A percentile compares a stretch with the other conserved stretches of the same genome.
Conservation (phyloP, 2,888 invertebrate genomes). For the Mythimna impura region DNA sequence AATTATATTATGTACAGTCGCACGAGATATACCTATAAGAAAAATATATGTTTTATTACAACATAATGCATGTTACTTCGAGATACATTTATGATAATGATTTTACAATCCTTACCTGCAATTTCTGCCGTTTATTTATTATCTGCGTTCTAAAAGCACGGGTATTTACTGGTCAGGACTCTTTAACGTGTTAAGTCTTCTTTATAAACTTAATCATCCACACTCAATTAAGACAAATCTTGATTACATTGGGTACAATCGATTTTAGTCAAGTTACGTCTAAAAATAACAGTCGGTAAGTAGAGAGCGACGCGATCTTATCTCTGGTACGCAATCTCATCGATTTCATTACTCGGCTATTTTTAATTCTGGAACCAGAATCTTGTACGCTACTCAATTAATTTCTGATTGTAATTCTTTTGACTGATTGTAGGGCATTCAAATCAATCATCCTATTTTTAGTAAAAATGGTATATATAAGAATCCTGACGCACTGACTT, state of each 20-base stretch:
- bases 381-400: background rate
- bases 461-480: no score
- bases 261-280: background rate
- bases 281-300: background rate
- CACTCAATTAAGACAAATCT: background rate
- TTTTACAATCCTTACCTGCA: no score
- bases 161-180: no score
- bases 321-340: background rate
- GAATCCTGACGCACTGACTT: background rate
- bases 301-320: background rate
- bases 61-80: no score
- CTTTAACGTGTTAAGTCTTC: no score
- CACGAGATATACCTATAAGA: no score
- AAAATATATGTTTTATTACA: no score
- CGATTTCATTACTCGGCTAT: background rate
- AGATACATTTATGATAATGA: no score
- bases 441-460: background rate
- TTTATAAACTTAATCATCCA: background rate
- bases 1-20: no score
- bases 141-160: no score
- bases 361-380: background rate
- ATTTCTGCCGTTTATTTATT: no score
- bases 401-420: background rate
- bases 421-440: background rate
- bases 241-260: background rate